Conservation (phyloP, 2,113 vertebrate species). For the Tragelaphus strepsiceros region DNA sequence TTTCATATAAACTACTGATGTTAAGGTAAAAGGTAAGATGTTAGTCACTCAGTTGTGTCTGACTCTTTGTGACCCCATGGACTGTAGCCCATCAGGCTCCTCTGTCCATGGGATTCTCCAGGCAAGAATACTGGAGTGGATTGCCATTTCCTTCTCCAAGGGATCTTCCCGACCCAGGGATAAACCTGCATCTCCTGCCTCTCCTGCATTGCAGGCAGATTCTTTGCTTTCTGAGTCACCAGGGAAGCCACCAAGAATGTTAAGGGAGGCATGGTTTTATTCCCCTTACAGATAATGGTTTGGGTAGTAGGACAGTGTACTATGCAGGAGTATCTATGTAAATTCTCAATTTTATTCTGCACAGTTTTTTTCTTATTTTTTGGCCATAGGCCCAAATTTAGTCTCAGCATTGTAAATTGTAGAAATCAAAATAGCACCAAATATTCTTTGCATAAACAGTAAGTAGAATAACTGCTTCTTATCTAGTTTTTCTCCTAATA, state of each 20-base stretch:
- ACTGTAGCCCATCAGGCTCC: background rate
- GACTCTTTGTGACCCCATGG: background rate
- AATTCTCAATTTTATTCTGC: background rate
- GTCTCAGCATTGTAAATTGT: background rate
- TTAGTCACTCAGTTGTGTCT: background rate
- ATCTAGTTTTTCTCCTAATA: background rate
- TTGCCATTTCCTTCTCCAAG: background rate
- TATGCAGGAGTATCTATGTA: background rate
- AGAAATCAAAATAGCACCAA: background rate
- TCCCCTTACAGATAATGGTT: background rate
- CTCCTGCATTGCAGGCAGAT: background rate
- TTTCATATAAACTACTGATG: background rate
- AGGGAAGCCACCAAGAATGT: background rate
- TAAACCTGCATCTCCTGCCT: fast-evolving
- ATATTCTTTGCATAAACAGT: background rate
- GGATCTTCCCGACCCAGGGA: fast-evolving
- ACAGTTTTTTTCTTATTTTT: background rate
- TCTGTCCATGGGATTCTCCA: background rate
- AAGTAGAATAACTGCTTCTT: background rate
- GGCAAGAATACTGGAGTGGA: background rate
- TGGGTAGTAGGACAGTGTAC: background rate
- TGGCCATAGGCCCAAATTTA: background rate
- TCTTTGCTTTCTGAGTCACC: background rate
- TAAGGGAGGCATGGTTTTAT: background rate
- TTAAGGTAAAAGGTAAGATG: background rate